Conservation (phyloP, 1,140 invertebrate species). For the Oscheius sp. region DNA sequence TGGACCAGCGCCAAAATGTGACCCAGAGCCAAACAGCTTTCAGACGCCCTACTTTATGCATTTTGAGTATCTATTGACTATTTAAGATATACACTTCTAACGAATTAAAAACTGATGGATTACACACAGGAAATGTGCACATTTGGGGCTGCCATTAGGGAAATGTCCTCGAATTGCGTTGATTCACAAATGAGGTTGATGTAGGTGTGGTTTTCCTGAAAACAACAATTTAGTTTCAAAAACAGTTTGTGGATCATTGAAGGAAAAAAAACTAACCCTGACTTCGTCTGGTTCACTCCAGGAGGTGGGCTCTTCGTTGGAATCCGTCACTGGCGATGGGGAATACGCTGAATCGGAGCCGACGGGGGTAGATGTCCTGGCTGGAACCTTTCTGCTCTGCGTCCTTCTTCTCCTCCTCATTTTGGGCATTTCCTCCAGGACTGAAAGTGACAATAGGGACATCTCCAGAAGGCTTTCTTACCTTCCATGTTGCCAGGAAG, state of each 20-base stretch:
- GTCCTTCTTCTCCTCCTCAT: not conserved
- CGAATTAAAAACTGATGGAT: not conserved
- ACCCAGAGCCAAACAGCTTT: too few species aligned
- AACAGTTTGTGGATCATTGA: too few species aligned
- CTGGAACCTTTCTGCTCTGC: not conserved
- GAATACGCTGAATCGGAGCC: constrained; percentile 38
- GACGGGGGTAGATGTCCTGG: constrained; percentile 37
- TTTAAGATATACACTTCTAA: too few species aligned
- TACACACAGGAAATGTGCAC: constrained; percentile 25
- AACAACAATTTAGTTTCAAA: not conserved
- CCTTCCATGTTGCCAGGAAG: constrained; percentile 16
- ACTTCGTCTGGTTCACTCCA: constrained; percentile 10
- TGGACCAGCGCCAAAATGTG: too few species aligned
- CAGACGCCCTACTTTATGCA: too few species aligned
- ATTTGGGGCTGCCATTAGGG: not conserved
- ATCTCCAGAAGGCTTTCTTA: not conserved
- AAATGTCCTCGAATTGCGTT: constrained; percentile 41
- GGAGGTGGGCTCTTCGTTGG: not conserved
- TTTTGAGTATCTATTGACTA: too few species aligned
- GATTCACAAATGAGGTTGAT: constrained; percentile 36
- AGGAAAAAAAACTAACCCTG: constrained; percentile 3
- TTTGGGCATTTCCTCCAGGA: not conserved
- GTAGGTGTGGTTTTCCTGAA: constrained; percentile 39
- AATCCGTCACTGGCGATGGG: constrained; percentile 35
- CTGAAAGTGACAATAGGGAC: not conserved